A percentile compares a stretch with the other conserved stretches of the same genome.
phyloP scores from a whole-genome alignment of 1,140 invertebrate genomes.

The Bombus waltoni region DNA sequence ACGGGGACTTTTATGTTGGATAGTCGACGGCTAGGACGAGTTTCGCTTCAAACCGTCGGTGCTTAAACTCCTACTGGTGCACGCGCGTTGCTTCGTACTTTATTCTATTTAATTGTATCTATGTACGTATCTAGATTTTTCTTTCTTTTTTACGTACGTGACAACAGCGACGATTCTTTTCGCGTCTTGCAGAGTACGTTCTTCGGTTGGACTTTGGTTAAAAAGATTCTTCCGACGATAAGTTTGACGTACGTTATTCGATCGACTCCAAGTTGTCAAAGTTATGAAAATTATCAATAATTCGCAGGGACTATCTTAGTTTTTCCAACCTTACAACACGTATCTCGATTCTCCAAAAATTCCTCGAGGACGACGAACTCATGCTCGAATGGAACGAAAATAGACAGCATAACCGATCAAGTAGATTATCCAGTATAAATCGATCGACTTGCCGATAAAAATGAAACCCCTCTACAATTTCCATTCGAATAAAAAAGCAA shows the following conservation, averaged over 20 bases:
- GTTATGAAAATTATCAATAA: background rate
- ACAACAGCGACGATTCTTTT: too few relatives aligned
- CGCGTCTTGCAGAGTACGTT: too few relatives aligned
- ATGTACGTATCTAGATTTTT: background rate
- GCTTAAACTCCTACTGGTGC: background rate
- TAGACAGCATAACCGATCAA: background rate
- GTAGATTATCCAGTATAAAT: background rate
- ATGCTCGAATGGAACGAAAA: background rate
- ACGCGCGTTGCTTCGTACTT: background rate
- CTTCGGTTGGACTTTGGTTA: accelerated
- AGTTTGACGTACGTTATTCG: too few relatives aligned
- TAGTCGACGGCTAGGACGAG: background rate
- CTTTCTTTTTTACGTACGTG: too few relatives aligned
- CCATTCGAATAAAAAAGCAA: background rate
- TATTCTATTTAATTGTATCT: background rate
- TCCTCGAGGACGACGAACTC: too few relatives aligned
- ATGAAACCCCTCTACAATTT: background rate
- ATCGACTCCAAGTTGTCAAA: background rate
- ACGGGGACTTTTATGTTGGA: conserved; percentile 8
- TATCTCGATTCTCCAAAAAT: too few relatives aligned
- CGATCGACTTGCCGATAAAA: background rate
- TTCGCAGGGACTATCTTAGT: too few relatives aligned
- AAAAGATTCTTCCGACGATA: too few relatives aligned
- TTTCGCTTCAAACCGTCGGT: background rate
- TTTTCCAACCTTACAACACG: too few relatives aligned